These are phyloP conservation scores for Crotalus tigris DNA, from an alignment of 2,113 vertebrate genomes.

Conservation along the genomic window DNA sequence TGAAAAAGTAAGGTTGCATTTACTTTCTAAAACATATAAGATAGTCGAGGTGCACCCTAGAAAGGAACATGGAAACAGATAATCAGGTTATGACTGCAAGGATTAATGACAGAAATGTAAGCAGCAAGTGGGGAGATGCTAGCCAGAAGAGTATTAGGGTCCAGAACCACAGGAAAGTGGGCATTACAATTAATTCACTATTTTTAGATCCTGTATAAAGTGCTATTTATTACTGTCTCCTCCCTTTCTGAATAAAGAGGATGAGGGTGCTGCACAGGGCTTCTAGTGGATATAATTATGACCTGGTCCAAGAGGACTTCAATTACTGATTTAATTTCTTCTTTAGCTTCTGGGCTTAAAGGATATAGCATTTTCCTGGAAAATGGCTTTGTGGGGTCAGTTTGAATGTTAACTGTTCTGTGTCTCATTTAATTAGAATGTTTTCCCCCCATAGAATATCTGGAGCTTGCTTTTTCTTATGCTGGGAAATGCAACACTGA, in stretches of 20 bases:
- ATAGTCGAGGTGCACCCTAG: neutral
- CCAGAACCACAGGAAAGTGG: neutral
- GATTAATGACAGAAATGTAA: neutral
- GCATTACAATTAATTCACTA: neutral
- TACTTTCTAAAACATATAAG: neutral
- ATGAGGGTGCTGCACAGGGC: neutral
- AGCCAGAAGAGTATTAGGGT: neutral
- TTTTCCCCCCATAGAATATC: neutral
- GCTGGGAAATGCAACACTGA: neutral
- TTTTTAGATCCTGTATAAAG: neutral
- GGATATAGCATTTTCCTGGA: neutral
- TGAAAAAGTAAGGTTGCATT: neutral
- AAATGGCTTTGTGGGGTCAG: neutral
- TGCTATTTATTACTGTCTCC: neutral
- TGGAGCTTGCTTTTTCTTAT: neutral
- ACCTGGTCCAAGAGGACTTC: neutral
- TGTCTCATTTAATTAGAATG: neutral
- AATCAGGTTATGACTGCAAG: neutral
- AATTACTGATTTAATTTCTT: neutral
- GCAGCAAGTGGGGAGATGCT: neutral
- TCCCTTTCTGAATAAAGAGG: neutral
- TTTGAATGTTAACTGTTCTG: neutral
- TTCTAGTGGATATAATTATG: neutral
- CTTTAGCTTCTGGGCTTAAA: neutral
- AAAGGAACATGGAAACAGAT: neutral